Conservation (phyloP, 1,140 invertebrate genomes). For the Formica exsecta region DNA sequence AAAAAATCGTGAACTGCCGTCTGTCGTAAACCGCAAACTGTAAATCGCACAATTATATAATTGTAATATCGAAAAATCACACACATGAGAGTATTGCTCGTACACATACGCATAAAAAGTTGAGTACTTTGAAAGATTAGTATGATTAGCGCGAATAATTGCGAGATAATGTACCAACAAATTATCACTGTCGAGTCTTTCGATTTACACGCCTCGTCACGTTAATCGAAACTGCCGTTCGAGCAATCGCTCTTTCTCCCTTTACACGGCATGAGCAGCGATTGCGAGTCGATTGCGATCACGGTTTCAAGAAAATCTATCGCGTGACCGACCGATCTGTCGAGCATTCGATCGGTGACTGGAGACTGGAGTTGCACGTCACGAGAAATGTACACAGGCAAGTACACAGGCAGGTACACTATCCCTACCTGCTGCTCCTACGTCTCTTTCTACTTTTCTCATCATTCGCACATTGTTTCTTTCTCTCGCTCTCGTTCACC, state of each 20-base stretch:
- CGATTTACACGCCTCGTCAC: background rate
- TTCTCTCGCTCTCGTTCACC: constrained; percentile 27
- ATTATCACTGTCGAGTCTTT: background rate
- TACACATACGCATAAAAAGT: background rate
- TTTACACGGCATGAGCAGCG: background rate
- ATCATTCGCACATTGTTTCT: constrained; percentile 21
- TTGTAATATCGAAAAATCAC: background rate
- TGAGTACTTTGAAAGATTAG: background rate
- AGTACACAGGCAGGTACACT: constrained; percentile 49
- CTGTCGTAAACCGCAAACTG: constrained; percentile 9
- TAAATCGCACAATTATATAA: background rate
- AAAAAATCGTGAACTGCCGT: background rate
- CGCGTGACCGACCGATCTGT: constrained; percentile 65
- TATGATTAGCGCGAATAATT: constrained; percentile 21
- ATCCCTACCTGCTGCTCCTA: constrained; percentile 19
- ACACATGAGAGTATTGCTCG: background rate
- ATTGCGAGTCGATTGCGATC: background rate
- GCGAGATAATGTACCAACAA: constrained; percentile 54
- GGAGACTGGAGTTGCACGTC: constrained; percentile 80
- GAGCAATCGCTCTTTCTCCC: background rate
- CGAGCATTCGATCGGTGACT: constrained; percentile 83
- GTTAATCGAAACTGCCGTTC: background rate
- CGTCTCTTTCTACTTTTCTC: constrained; percentile 74
- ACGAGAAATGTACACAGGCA: constrained; percentile 29
- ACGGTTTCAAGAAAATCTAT: background rate